Conservation (phyloP, 2,888 invertebrate genomes). For the Drosophila ustulata region DNA sequence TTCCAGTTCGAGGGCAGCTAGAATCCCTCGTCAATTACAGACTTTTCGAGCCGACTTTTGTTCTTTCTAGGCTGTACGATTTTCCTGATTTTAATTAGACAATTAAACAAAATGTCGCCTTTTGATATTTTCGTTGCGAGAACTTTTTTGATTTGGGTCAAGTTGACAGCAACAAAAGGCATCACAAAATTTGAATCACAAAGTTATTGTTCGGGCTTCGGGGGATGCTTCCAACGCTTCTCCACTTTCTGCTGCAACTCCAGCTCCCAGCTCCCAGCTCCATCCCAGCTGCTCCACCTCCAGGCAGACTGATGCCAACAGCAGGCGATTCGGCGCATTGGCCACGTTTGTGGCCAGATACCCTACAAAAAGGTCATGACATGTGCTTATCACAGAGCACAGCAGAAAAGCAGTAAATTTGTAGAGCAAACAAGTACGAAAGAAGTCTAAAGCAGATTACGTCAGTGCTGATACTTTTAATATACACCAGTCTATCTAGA, state of each 20-base stretch:
- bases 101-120: constrained; percentile 44
- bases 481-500: background rate
- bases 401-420: background rate
- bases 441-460: background rate
- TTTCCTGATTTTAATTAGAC: constrained; percentile 45
- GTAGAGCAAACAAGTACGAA: background rate
- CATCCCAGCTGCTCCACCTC: background rate
- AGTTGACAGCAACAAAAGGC: constrained; percentile 43
- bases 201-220: constrained; percentile 17
- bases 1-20: background rate
- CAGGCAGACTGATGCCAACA: constrained; percentile 17
- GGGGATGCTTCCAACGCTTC: constrained; percentile 1
- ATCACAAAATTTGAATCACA: constrained; percentile 20
- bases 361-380: constrained; percentile 1
- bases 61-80: background rate
- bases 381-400: background rate
- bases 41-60: background rate
- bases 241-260: background rate
- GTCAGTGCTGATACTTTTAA: background rate
- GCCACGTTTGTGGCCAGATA: background rate
- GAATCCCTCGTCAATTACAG: constrained; percentile 41
- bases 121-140: constrained; percentile 30
- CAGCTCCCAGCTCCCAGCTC: background rate
- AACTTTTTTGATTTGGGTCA: constrained; percentile 65
- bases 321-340: constrained; percentile 46